Evolutionary conservation across 2,888 invertebrate genomes (phyloP).

Genomic region (Cyaniris semiargus): DNA sequence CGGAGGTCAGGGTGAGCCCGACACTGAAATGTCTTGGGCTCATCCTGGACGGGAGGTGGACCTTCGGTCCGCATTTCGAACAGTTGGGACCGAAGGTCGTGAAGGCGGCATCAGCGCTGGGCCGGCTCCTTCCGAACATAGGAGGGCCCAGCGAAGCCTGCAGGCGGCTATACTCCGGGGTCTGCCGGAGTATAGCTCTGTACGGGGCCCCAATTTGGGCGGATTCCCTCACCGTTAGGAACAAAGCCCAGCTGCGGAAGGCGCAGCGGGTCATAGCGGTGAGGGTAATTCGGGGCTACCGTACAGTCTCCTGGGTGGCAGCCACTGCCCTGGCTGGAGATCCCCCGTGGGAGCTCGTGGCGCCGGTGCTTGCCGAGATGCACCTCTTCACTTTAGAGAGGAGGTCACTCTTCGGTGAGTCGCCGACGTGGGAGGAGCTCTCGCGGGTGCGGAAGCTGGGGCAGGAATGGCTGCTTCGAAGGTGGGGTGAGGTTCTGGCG

Average conservation of each 20-base stretch:
- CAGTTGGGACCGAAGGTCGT: too few species aligned
- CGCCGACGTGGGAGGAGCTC: too few species aligned
- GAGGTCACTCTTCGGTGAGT: too few species aligned
- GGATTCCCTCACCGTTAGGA: neutral
- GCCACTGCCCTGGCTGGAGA: constrained; percentile 30
- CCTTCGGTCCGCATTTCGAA: too few species aligned
- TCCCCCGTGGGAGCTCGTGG: constrained; percentile 28
- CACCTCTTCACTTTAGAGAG: too few species aligned
- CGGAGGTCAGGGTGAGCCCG: neutral
- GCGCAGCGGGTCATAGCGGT: too few species aligned
- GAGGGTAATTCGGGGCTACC: neutral
- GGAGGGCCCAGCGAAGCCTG: constrained; percentile 15
- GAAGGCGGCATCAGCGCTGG: too few species aligned
- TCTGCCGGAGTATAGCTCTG: neutral
- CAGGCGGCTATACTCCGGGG: constrained; percentile 9
- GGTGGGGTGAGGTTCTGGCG: neutral
- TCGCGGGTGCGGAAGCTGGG: too few species aligned
- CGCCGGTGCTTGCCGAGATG: neutral
- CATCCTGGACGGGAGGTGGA: too few species aligned
- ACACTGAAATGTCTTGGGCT: neutral
- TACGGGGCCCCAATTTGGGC: neutral
- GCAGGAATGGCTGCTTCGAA: too few species aligned
- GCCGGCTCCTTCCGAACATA: neutral
- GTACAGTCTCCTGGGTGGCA: constrained; percentile 29
- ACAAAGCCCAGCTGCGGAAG: too few species aligned